Evolutionary conservation across 2,113 vertebrate species (phyloP), one percentile per base, ranked within the genome.

Genomic region (Silurus glanis): DNA sequence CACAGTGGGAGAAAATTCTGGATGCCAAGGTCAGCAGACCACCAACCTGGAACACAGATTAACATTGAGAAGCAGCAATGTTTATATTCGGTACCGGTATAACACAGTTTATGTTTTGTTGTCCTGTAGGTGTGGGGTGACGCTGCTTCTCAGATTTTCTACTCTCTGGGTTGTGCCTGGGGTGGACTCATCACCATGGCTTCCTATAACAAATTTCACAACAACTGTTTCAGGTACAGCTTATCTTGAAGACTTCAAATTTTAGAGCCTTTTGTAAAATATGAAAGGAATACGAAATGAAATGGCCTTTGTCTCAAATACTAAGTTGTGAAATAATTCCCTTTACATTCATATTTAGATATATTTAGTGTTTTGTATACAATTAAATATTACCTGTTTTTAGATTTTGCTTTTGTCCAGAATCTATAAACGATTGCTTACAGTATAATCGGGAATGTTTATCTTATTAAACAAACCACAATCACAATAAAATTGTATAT

Each of bases 171-270:
- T 87, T 99, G 98, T 37, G 98, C 98, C 9, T 99, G 98, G 98
- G 98, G 98, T 0, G 98, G 98, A 3, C 97, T 99, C 84, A 98
- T 99, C 91, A 99, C 98, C 74, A 99, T 99, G 98, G 98, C 98
- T 0, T 99, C 98, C 75, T 99, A 99, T 91, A 99, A 99, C 94
- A 99, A 99, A 89, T 99, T 99, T 92, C 96, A 99, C 94, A 99
- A 99, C 94, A 99, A 99, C 93, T 99, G 98, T 87, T 99, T 97
- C 93, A 96, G 98, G 91, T 92, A 69, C 69, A 47, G 37, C 17
- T 37, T 47, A 13, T 76, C 49, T n/a, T 76, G 49, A 21, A 7
- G 23, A 17, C 21, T 53, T 6, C 5, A n/a, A 12, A 14, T 4
- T 81, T 64, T 51, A 16, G 62, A 9, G 8, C 2, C 23, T 23